A percentile compares a stretch with the other conserved stretches of the same genome.
These are phyloP conservation scores for Morinoia aosen DNA, from an alignment of 2,888 invertebrate species.

Conservation along the genomic window DNA sequence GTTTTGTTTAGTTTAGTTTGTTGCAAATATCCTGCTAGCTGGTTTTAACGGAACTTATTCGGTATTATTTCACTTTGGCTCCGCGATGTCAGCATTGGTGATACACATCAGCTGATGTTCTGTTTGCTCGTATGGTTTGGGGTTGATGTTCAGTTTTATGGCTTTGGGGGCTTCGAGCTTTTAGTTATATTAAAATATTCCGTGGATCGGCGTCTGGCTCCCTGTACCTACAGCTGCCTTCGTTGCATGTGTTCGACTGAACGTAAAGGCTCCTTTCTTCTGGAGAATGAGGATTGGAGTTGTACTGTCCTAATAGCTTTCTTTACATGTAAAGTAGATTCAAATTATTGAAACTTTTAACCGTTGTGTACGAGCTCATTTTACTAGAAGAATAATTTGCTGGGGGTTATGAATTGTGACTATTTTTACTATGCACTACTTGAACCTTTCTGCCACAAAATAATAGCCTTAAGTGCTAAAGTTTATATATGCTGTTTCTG, in stretches of 20 bases:
- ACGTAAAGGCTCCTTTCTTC: neutral
- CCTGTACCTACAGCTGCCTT: neutral
- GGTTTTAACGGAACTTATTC: neutral
- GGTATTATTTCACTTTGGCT: neutral
- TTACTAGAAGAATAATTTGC: too few relatives aligned
- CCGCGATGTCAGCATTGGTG: neutral
- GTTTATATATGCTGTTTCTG: too few relatives aligned
- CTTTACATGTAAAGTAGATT: neutral
- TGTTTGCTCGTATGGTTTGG: neutral
- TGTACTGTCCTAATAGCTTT: neutral
- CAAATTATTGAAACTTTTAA: neutral
- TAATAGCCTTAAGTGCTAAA: too few relatives aligned
- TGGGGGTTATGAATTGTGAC: too few relatives aligned
- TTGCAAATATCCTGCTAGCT: neutral
- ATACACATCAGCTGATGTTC: neutral
- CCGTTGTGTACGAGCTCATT: neutral
- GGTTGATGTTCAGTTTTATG: constrained; percentile 9
- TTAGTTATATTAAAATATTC: constrained; percentile 16
- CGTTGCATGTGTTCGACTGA: neutral
- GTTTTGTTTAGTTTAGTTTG: neutral
- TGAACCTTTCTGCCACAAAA: too few relatives aligned
- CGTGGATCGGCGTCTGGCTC: neutral
- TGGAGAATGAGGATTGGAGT: neutral
- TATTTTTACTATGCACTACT: too few relatives aligned
- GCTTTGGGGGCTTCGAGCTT: neutral